These are phyloP conservation scores for Coryphaenoides rupestris DNA, from an alignment of 2,113 vertebrate species.

Conservation along the genomic window DNA sequence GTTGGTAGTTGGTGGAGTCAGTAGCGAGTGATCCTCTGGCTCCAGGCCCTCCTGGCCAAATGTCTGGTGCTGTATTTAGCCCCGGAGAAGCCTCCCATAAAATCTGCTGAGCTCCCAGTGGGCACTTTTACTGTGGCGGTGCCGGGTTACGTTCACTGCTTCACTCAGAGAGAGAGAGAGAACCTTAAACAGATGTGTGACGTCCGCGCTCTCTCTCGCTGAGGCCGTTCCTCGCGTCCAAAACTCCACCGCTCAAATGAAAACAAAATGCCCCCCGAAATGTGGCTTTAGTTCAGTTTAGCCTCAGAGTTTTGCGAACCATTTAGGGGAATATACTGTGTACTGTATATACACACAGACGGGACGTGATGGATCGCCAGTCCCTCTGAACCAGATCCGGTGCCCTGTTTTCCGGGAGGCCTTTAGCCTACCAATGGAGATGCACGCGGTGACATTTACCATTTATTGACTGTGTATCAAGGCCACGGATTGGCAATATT, in stretches of 20 bases:
- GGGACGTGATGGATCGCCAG: slow-evolving; percentile 7
- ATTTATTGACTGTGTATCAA: slow-evolving; percentile 7
- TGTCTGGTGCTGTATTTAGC: slow-evolving; percentile 64
- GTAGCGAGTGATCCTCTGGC: slow-evolving; percentile 27
- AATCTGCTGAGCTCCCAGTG: slow-evolving; percentile 61
- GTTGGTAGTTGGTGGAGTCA: too few species aligned
- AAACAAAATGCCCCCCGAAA: slow-evolving; percentile 8
- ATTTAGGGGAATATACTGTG: slow-evolving; percentile 4
- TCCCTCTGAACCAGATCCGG: slow-evolving; percentile 24
- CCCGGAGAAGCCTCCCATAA: slow-evolving; percentile 41
- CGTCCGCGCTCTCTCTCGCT: slow-evolving; percentile 18
- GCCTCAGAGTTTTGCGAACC: slow-evolving; percentile 2
- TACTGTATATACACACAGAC: slow-evolving; percentile 13
- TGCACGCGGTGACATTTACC: slow-evolving; percentile 28
- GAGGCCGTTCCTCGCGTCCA: slow-evolving; percentile 5
- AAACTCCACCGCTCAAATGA: slow-evolving; percentile 18
- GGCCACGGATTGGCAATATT: slow-evolving; percentile 8
- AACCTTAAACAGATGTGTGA: slow-evolving; percentile 21
- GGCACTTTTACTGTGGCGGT: slow-evolving; percentile 45
- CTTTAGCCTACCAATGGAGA: neutral
- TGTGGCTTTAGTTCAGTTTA: neutral
- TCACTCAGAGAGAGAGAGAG: slow-evolving; percentile 45
- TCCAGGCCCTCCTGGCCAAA: slow-evolving; percentile 38
- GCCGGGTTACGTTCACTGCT: slow-evolving; percentile 54
- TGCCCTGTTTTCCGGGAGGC: slow-evolving; percentile 14